Percentiles rank a stretch among this genome's conserved stretches.
Evolutionary conservation across 2,797 vertebrate species (phyloP).

Genomic region (Oryzias sinensis): DNA sequence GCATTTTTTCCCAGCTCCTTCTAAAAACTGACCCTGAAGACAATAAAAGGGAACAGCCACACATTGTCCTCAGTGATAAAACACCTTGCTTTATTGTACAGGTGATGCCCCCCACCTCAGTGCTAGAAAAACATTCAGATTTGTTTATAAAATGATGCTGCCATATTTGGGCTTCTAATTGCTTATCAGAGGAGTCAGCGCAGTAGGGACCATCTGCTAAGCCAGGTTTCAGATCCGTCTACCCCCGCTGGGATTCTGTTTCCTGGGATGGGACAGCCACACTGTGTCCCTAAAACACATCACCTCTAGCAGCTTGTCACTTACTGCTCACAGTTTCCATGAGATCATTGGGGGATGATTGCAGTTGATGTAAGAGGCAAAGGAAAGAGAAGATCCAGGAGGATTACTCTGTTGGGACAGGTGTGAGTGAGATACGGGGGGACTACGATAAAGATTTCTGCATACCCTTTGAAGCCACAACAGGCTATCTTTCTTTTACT

Average conservation of each 20-base stretch:
- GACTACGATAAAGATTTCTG: conserved; percentile 1
- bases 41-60: conserved; percentile 49
- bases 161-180: conserved; percentile 68
- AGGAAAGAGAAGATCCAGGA: conserved; percentile 14
- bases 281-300: conserved; percentile 59
- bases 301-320: conserved; percentile 45
- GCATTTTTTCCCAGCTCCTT: conserved; percentile 27
- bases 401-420: neutral
- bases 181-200: conserved; percentile 68
- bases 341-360: conserved; percentile 51
- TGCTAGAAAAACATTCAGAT: conserved; percentile 33
- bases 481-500: neutral
- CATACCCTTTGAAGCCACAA: neutral
- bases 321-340: conserved; percentile 67
- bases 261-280: conserved; percentile 57
- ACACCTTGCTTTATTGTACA: conserved; percentile 24
- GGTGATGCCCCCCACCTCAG: conserved; percentile 1
- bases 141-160: conserved; percentile 50
- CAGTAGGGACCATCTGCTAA: conserved; percentile 68
- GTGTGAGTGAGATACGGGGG: conserved; percentile 2
- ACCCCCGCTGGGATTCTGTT: conserved; percentile 68
- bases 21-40: conserved; percentile 41
- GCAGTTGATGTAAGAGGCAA: conserved; percentile 49
- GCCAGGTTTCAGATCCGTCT: conserved; percentile 71
- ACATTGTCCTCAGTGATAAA: conserved; percentile 47